These are phyloP conservation scores for Paelopatides confundens DNA, from an alignment of 53 echinoderm and acorn worm species.

Conservation along the genomic window DNA sequence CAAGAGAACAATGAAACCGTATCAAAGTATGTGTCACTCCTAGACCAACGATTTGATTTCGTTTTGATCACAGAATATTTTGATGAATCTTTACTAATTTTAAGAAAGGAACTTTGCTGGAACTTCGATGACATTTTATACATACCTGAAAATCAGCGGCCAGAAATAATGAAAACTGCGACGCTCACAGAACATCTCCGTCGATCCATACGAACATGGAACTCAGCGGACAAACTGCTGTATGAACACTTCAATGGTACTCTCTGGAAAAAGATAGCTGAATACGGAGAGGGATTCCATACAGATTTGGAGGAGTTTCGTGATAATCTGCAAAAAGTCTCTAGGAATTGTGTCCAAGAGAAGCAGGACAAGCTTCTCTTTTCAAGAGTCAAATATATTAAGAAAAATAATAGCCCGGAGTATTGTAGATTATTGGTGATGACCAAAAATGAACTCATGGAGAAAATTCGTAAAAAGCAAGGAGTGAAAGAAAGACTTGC, in stretches of 20 bases:
- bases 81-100: conserved; percentile 64
- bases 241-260: conserved; percentile 34
- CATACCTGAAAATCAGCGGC: conserved; percentile 63
- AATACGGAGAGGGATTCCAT: conserved; percentile 12
- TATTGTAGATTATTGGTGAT: not conserved
- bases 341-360: not conserved
- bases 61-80: conserved; percentile 69
- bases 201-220: conserved; percentile 10
- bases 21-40: conserved; percentile 20
- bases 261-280: conserved; percentile 25
- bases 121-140: conserved; percentile 60
- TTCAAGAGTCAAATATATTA: not conserved
- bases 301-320: conserved; percentile 13
- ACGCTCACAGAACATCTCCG: not conserved
- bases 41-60: conserved; percentile 45
- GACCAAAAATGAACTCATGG: conserved; percentile 18
- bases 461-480: conserved; percentile 5
- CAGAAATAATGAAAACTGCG: not conserved
- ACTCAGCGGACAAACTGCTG: conserved; percentile 30
- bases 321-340: not conserved
- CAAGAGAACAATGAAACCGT: conserved; percentile 47
- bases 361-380: not conserved
- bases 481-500: not conserved
- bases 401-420: not conserved
- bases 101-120: conserved; percentile 65